Evolutionary conservation across 2,797 vertebrate species (phyloP), one percentile per base, ranked within the genome.

Genomic region (Semaprochilodus insignis): DNA sequence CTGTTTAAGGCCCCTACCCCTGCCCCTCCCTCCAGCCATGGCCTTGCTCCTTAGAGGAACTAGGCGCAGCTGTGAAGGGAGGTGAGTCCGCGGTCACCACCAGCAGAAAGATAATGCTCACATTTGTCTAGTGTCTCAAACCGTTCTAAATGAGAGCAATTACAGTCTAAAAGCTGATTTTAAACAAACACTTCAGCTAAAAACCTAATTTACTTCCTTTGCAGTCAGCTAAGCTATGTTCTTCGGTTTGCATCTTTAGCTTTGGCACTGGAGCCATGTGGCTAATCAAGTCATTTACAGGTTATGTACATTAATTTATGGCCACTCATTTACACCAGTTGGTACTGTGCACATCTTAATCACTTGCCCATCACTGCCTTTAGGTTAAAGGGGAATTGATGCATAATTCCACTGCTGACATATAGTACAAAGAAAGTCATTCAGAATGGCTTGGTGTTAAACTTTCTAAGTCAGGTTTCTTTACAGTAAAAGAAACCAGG

Each of bases 11-110:
- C 77, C 83, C 51, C 34, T 48, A 6, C 48, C 71, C 13, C 48
- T 17, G 59, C 62, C 25, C 74, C 62, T 19, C n/a, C 59, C 19
- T 65, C 62, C 81, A 57, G 7, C 6, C 72, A 40, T n/a, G 15
- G 8, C 44, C 57, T 36, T n/a, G 10, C 15, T 66, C 52, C 57
- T 40, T 65, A 27, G 59, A 76, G 73, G 62, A 79, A 76, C 31
- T 17, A 16, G 3, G 21, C 16, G 54, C 19, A 81, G 66, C 74
- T 57, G 48, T 14, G n/a, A 11, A 60, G 66, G 57, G 62, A 59
- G 69, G 55, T 8, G 34, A 66, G 80, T 21, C 55, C 59, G 17
- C 40, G 57, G 54, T 81, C 54, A 21, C 48, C 25, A 31, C 23
- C 7, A 72, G 23, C 15, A 19, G 48, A 4, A 16, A 48, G 11